Percentiles rank a stretch among this genome's conserved stretches.
Conservation (phyloP, 2,113 vertebrate species). For the Heliornis fulica region DNA sequence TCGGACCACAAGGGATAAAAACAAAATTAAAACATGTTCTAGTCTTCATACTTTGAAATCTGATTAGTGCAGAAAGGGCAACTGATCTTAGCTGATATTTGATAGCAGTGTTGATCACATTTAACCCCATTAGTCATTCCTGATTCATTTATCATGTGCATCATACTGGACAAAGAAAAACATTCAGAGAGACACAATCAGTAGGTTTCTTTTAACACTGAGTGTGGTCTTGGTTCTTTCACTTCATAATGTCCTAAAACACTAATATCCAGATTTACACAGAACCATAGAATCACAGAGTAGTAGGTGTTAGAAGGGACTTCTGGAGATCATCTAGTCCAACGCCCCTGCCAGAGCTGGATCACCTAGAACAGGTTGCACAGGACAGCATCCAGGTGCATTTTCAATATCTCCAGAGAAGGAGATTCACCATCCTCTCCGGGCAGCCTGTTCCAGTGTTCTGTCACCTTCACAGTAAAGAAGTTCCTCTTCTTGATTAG, state of each 20-base stretch:
- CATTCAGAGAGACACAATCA: background rate
- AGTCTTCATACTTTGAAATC: background rate
- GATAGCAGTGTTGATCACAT: slow-evolving; percentile 8
- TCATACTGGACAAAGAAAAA: slow-evolving; percentile 15
- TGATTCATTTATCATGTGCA: slow-evolving; percentile 18
- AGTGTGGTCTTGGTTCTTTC: background rate
- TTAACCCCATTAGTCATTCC: slow-evolving; percentile 21
- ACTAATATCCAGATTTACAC: background rate
- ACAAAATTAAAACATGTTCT: slow-evolving; percentile 29
- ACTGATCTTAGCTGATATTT: background rate
- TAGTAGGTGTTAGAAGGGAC: no score
- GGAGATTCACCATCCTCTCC: no score
- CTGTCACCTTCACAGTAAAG: no score
- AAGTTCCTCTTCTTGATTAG: no score
- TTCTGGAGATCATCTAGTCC: no score
- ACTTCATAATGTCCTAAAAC: background rate
- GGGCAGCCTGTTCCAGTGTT: no score
- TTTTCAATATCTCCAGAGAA: no score
- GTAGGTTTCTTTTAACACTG: slow-evolving; percentile 1
- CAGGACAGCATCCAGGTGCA: no score
- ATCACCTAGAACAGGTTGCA: no score
- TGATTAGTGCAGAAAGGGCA: slow-evolving; percentile 9
- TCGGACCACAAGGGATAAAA: background rate
- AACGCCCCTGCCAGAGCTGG: no score
- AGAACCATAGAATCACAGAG: no score